Conservation (phyloP, 2,797 vertebrate genomes). For the Crocodylus rhombifer region DNA sequence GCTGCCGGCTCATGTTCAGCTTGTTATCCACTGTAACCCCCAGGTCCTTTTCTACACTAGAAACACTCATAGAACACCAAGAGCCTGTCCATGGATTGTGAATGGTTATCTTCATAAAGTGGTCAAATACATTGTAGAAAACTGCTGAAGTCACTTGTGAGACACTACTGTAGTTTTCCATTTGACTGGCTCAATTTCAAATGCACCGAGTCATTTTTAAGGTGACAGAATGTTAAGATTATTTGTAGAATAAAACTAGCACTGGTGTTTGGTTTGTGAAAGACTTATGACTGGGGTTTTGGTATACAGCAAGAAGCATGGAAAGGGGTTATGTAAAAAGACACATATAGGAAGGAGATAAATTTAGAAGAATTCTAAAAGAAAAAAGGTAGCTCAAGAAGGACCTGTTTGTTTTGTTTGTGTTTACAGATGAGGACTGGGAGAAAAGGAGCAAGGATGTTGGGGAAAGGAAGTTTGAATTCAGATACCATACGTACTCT, state of each 20-base stretch:
- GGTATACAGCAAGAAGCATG: neutral
- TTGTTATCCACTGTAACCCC: too few species aligned
- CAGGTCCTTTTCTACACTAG: too few species aligned
- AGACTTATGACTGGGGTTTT: neutral
- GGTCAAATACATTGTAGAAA: neutral
- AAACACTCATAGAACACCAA: too few species aligned
- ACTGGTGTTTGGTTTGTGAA: neutral
- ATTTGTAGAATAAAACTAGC: neutral
- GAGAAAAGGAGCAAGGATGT: neutral
- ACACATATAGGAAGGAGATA: neutral
- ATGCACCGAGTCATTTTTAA: neutral
- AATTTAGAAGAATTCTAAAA: neutral
- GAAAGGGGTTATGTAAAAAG: neutral
- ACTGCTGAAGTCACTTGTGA: neutral
- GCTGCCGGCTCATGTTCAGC: too few species aligned
- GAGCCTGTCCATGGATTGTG: too few species aligned
- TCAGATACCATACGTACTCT: neutral
- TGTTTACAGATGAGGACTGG: neutral
- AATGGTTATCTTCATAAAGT: neutral
- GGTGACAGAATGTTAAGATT: neutral
- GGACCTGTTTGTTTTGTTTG: neutral
- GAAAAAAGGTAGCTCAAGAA: neutral
- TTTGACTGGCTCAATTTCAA: neutral
- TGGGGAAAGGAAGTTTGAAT: neutral
- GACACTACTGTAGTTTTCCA: neutral